phyloP scores from a whole-genome alignment of 2,888 invertebrate genomes.

The Parelbella ahira region DNA sequence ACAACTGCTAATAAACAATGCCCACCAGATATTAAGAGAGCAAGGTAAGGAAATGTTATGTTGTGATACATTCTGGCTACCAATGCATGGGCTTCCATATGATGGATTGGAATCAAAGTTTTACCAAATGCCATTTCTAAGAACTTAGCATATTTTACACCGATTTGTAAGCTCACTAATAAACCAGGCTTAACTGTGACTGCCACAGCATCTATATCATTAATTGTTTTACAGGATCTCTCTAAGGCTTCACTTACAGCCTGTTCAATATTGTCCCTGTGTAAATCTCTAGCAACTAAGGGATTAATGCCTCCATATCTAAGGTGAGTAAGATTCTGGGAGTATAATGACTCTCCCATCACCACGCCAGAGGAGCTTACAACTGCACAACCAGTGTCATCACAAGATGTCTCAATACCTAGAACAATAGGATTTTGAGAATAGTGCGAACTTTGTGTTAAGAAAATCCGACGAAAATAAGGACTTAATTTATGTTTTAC shows the following conservation, averaged over 20 bases:
- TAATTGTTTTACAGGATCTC: constrained; percentile 77
- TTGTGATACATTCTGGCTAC: constrained; percentile 87
- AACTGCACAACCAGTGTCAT: constrained; percentile 97
- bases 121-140: constrained; percentile 84
- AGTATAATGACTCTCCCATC: constrained; percentile 89
- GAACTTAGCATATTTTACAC: constrained; percentile 90
- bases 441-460: constrained; percentile 10
- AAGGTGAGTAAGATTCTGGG: constrained; percentile 88
- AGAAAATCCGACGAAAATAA: neutral
- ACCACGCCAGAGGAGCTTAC: constrained; percentile 86
- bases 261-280: constrained; percentile 87
- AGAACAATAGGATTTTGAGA: constrained; percentile 70
- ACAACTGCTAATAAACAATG: constrained; percentile 92
- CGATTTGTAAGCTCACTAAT: constrained; percentile 87
- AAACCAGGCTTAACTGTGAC: constrained; percentile 96
- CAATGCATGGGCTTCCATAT: constrained; percentile 99
- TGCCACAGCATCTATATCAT: constrained; percentile 92
- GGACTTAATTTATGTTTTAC: too few relatives aligned
- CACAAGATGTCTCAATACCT: constrained; percentile 98
- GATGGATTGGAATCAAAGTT: constrained; percentile 97
- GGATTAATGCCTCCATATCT: constrained; percentile 94
- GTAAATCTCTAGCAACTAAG: constrained; percentile 89
- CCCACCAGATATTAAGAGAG: constrained; percentile 95
- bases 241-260: constrained; percentile 85
- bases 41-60: constrained; percentile 92